phyloP scores from a whole-genome alignment of 2,888 invertebrate genomes.

The Cyaniris semiargus region DNA sequence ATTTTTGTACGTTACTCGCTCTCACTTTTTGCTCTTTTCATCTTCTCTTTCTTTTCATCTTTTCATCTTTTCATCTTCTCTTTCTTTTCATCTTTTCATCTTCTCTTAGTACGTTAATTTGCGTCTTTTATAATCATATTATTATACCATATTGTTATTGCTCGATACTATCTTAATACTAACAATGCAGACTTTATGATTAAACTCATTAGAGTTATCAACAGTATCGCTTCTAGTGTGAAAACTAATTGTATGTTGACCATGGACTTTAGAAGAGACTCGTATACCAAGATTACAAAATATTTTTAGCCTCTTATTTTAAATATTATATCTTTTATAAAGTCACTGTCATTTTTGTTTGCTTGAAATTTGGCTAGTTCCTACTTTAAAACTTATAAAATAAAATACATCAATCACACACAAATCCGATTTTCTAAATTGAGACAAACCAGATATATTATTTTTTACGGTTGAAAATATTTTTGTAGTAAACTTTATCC shows the following conservation, averaged over 20 bases:
- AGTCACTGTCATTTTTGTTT: not conserved
- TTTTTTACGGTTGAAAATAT: not conserved
- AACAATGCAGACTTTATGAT: not conserved
- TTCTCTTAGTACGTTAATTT: not conserved
- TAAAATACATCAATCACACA: not conserved
- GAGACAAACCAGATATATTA: not conserved
- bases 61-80: no score
- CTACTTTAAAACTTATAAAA: not conserved
- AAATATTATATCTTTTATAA: not conserved
- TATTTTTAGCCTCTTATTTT: not conserved
- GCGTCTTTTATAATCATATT: not conserved
- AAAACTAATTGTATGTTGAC: not conserved
- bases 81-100: no score
- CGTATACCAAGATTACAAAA: not conserved
- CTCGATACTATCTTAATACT: not conserved
- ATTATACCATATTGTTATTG: not conserved
- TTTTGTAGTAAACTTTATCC: not conserved
- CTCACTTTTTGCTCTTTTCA: no score
- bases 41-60: no score
- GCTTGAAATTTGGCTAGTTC: not conserved
- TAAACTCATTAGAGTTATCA: not conserved
- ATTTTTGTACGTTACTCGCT: no score
- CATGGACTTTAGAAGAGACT: not conserved
- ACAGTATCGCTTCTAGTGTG: not conserved
- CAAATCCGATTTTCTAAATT: not conserved